A percentile compares a stretch with the other conserved stretches of the same genome.
Conservation (phyloP, 2,113 vertebrate genomes). For the Anser cygnoides region DNA sequence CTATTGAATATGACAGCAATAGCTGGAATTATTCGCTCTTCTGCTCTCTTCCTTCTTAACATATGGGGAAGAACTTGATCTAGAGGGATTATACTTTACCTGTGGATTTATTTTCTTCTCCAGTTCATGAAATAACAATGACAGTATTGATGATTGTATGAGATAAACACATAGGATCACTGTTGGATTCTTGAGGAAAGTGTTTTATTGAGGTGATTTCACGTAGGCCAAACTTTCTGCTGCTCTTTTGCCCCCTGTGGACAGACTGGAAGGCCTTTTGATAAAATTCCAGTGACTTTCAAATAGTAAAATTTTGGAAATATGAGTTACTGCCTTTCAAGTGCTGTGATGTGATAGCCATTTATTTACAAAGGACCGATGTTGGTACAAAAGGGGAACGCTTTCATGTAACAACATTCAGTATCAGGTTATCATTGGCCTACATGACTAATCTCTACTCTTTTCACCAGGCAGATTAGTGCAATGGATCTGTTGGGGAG, state of each 20-base stretch:
- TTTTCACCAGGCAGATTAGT: neutral
- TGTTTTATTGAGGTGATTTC: neutral
- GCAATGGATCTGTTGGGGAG: fast-evolving
- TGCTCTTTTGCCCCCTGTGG: neutral
- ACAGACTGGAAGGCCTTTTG: neutral
- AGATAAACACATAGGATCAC: neutral
- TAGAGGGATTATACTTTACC: neutral
- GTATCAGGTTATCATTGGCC: neutral
- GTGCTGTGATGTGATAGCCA: neutral
- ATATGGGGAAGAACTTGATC: neutral
- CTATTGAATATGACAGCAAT: neutral
- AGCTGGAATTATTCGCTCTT: neutral
- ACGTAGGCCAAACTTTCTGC: neutral
- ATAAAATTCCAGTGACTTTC: neutral
- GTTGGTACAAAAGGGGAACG: neutral
- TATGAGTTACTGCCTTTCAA: neutral
- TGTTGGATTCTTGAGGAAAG: neutral
- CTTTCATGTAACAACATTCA: neutral
- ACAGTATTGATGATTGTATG: neutral
- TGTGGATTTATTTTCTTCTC: neutral
- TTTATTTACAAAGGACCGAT: neutral
- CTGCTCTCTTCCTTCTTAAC: neutral
- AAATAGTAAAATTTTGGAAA: neutral
- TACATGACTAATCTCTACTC: neutral
- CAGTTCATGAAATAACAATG: neutral